Evolutionary conservation across 2,797 vertebrate species (phyloP).

Genomic region (Phalloptychus januarius): DNA sequence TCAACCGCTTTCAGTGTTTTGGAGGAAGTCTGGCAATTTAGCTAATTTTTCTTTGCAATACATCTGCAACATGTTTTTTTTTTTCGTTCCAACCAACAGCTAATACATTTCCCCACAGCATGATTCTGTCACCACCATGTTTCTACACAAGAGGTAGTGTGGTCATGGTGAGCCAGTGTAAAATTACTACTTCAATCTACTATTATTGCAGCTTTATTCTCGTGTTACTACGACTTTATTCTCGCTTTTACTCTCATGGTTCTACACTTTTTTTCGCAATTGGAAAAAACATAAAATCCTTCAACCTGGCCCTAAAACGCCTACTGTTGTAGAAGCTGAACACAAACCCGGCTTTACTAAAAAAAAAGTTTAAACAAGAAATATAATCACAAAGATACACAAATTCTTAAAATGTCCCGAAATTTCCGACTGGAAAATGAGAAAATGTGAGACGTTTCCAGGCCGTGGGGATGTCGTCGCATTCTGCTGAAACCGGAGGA

Average conservation of each 20-base stretch:
- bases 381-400: not conserved
- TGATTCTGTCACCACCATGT: slow-evolving; percentile 2
- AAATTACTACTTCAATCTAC: no score
- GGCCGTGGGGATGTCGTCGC: not conserved
- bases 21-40: not conserved
- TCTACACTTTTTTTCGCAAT: no score
- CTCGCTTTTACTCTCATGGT: no score
- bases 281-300: no score
- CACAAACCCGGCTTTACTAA: not conserved
- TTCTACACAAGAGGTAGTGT: not conserved
- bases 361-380: not conserved
- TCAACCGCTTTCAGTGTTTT: not conserved
- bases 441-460: not conserved
- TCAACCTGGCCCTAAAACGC: no score
- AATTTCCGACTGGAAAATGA: no score
- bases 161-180: not conserved
- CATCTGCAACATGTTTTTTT: not conserved
- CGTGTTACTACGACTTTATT: no score
- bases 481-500: slow-evolving; percentile 4
- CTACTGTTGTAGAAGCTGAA: not conserved
- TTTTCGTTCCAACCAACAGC: not conserved
- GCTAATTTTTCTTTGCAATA: not conserved
- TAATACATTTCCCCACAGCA: not conserved
- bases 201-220: no score
- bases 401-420: not conserved